These are phyloP conservation scores for Popillia japonica DNA, from an alignment of 1,140 invertebrate genomes.

Conservation along the genomic window DNA sequence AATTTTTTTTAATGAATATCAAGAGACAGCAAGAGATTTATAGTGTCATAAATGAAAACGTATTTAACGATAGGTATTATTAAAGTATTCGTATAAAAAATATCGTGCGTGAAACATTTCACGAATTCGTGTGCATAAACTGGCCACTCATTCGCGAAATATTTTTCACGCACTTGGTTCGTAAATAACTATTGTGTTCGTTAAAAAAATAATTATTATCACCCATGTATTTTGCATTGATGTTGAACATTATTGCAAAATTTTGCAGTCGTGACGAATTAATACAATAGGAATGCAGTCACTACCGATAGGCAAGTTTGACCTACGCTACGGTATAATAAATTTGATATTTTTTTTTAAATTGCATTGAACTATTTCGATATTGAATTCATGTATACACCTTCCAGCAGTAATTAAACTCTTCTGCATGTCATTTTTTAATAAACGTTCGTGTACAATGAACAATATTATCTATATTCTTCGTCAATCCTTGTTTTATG, in stretches of 20 bases:
- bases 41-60: too few relatives aligned
- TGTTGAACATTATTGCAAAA: neutral
- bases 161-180: too few relatives aligned
- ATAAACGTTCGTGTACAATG: neutral
- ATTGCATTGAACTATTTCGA: constrained; percentile 15
- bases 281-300: neutral
- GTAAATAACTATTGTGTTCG: too few relatives aligned
- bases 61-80: too few relatives aligned
- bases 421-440: constrained; percentile 20
- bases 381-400: constrained; percentile 3
- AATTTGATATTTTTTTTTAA: neutral
- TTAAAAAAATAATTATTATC: too few relatives aligned
- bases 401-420: constrained; percentile 33
- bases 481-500: neutral
- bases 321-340: neutral
- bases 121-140: too few relatives aligned
- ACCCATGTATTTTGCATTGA: neutral
- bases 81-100: too few relatives aligned
- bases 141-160: too few relatives aligned
- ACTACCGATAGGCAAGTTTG: neutral
- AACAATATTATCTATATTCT: constrained; percentile 27
- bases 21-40: too few relatives aligned
- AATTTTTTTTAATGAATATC: too few relatives aligned
- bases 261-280: neutral
- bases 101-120: too few relatives aligned